Evolutionary conservation across 2,888 invertebrate species (phyloP), one percentile per base, ranked within the genome.

Genomic region (Melangyna quadrimaculata): DNA sequence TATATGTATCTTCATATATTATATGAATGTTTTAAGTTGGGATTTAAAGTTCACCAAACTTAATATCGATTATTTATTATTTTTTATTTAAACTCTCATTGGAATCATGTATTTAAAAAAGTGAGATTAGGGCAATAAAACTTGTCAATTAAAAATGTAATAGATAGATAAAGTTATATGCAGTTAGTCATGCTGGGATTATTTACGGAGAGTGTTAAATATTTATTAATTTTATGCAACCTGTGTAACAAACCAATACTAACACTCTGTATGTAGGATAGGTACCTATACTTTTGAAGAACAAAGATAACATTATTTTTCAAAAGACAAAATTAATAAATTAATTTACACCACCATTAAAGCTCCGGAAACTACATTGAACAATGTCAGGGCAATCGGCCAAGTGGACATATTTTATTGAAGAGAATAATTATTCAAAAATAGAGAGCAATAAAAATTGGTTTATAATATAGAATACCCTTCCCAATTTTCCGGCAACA

Each of bases 351-450:
- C 19, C 61, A 10, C 69, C 69, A 80, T 69, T 74, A 74, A 75
- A 75, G 61, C 24, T n/a, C 53, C 10, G 55, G 51, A 75, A 75
- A 70, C 17, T 70, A 75, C 75, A 80, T 69, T 61, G 69, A 63
- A 80, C 70, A 75, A 75, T 75, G 69, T 75, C 75, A 79, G 75
- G 75, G 75, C 75, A 75, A 75, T 63, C 69, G 37, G 43, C 80
- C 80, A 74, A 80, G 75, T 70, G 70, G 51, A 70, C 70, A 71
- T 65, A 72, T 80, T 80, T 80, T 70, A 80, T 80, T 74, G 74
- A 70, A 70, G 65, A 65, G 48, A 77, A 81, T 77, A 71, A 77
- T 81, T 77, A 81, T 81, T 81, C 65, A 77, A 77, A 77, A 70
- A 70, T 63, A 61, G 43, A 69, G 43, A 51, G 53, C 59, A 69